Evolutionary conservation across 1,140 invertebrate species (phyloP).

Genomic region (Pogonomyrmex californicus): DNA sequence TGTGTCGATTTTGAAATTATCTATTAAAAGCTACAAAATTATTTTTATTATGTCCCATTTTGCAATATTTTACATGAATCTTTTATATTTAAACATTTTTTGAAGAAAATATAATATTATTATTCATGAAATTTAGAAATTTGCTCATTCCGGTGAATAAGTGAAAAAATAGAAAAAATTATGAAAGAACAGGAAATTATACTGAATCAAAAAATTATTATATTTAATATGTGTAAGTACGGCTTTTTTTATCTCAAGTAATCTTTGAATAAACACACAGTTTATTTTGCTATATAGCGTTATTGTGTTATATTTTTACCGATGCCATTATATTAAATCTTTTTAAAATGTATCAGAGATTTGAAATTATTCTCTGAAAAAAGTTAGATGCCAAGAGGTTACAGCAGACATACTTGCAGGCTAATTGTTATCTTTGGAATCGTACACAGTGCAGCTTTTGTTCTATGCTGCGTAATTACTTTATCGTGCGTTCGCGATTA

Average conservation of each 20-base stretch:
- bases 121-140: conserved; percentile 1
- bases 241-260: not conserved
- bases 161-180: too few species aligned
- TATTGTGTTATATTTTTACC: not conserved
- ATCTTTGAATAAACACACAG: not conserved
- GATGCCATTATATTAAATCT: not conserved
- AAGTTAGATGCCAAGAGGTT: conserved; percentile 29
- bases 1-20: conserved; percentile 28
- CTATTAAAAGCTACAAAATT: not conserved
- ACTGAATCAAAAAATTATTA: not conserved
- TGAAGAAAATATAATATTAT: not conserved
- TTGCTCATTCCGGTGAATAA: not conserved
- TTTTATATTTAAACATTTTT: not conserved
- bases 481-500: conserved; percentile 61
- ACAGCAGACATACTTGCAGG: not conserved
- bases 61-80: not conserved
- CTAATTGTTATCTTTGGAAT: conserved; percentile 60
- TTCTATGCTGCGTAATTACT: conserved; percentile 54
- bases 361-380: not conserved
- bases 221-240: not conserved
- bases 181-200: not conserved
- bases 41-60: not conserved
- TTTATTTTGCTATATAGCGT: not conserved
- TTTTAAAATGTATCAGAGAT: conserved; percentile 20
- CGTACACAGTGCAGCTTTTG: conserved; percentile 52